phyloP scores from a whole-genome alignment of 2,797 vertebrate genomes.

The Scomberomorus guttatus region DNA sequence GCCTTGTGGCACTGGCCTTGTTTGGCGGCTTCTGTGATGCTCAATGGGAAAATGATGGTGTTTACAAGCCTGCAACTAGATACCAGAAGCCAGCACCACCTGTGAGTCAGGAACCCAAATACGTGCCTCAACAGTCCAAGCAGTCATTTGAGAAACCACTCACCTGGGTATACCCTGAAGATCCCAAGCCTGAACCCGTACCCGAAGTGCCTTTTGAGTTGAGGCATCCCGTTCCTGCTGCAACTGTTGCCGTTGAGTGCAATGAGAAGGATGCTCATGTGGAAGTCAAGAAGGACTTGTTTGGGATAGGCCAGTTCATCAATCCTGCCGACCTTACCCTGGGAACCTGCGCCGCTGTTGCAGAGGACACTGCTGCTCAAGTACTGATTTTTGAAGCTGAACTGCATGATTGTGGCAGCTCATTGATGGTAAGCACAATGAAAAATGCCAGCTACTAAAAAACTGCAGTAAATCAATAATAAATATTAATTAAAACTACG shows the following conservation, averaged over 20 bases:
- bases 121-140: conserved; percentile 44
- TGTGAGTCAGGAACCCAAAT: neutral
- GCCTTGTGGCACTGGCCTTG: conserved; percentile 69
- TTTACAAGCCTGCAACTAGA: neutral
- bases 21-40: conserved; percentile 66
- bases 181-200: conserved; percentile 19
- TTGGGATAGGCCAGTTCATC: conserved; percentile 73
- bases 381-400: conserved; percentile 71
- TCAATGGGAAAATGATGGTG: neutral
- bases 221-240: conserved; percentile 53
- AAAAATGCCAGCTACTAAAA: neutral
- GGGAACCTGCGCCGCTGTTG: conserved; percentile 59
- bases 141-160: conserved; percentile 62
- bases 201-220: conserved; percentile 16
- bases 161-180: conserved; percentile 69
- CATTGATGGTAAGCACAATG: conserved; percentile 52
- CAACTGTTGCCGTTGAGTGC: conserved; percentile 74
- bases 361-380: conserved; percentile 47
- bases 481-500: neutral
- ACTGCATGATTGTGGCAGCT: conserved; percentile 75
- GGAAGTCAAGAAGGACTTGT: conserved; percentile 77
- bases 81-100: neutral
- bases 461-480: neutral
- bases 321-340: conserved; percentile 65
- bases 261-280: conserved; percentile 64